Evolutionary conservation across 2,113 vertebrate species (phyloP), one percentile per base, ranked within the genome.

Genomic region (Vombatus ursinus): DNA sequence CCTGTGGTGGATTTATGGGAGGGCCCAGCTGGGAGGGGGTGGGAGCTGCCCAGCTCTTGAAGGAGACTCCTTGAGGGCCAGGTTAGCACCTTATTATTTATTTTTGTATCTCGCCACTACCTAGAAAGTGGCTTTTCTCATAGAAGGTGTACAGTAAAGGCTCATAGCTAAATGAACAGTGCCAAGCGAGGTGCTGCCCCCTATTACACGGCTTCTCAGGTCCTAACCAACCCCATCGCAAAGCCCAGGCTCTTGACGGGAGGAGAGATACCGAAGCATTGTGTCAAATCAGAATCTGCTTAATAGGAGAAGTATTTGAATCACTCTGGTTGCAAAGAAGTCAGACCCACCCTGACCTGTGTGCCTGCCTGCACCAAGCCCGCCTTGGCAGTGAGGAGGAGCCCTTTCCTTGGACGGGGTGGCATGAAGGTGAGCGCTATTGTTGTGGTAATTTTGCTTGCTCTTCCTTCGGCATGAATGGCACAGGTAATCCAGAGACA

Each of bases 401-500:
- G 54, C 54, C 54, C 54, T 28, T 31, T 3, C 26, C 28, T 31
- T 31, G 7, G 53, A 23, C 26, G 53, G 7, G 53, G 24, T 8
- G 11, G 57, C 57, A 68, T 68, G 10, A 68, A 68, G 28, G 37
- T 44, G 89, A 28, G 48, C 8, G 0, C 92, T 0, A 5, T 90
- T 68, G 31, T 48, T 48, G 26, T 91, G 14, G 6, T 0, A 1
- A 2, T n/a, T 16, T 0, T 31, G 24, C 48, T 28, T 49, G 57
- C 4, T n/a, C 2, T 96, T 89, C 31, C 0, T 93, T 93, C 50
- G 12, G 48, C 49, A 2, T 0, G 10, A 50, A 53, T 16, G 52
- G 28, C 52, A 25, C 94, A 96, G 96, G 89, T 90, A 5, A 50
- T 14, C 94, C 26, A 5, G 93, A 94, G 90, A 84, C 93, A 93